Evolutionary conservation across 2,888 invertebrate species (phyloP).

Genomic region (Lepidonotus clava): DNA sequence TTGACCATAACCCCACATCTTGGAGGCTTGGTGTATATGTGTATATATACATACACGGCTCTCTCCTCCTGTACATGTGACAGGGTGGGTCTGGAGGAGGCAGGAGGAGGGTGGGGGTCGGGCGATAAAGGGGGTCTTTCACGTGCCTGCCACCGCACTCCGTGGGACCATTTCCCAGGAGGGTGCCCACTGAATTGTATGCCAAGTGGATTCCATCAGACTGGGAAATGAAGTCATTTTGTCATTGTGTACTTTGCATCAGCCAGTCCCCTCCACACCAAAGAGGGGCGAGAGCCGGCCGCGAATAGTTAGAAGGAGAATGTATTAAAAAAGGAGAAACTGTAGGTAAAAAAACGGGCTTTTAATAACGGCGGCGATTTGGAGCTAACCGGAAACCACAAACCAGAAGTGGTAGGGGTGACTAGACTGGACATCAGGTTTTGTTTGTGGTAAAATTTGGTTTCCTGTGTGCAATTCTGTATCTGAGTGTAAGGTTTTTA

Average conservation of each 20-base stretch:
- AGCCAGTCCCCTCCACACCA: neutral
- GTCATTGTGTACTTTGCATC: conserved; percentile 44
- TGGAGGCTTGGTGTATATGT: too few relatives aligned
- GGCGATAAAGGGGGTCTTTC: neutral
- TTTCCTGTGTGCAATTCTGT: too few relatives aligned
- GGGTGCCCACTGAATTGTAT: conserved; percentile 8
- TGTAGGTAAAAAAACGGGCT: neutral
- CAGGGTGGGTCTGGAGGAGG: neutral
- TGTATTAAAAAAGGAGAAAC: neutral
- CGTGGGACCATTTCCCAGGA: neutral
- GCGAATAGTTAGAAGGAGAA: neutral
- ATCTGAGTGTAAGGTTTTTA: too few relatives aligned
- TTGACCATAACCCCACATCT: too few relatives aligned
- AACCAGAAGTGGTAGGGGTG: neutral
- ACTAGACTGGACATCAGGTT: neutral
- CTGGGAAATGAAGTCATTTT: conserved; percentile 52
- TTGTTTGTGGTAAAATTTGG: too few relatives aligned
- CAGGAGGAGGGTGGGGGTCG: neutral
- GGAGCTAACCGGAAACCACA: neutral
- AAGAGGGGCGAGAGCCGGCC: neutral
- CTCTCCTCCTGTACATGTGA: neutral
- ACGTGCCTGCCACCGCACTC: neutral
- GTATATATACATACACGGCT: neutral
- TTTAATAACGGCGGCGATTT: too few relatives aligned
- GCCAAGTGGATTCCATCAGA: conserved; percentile 51